Evolutionary conservation across 1,140 invertebrate genomes (phyloP), one percentile per base, ranked within the genome.

Genomic region (Harpegnathos saltator): DNA sequence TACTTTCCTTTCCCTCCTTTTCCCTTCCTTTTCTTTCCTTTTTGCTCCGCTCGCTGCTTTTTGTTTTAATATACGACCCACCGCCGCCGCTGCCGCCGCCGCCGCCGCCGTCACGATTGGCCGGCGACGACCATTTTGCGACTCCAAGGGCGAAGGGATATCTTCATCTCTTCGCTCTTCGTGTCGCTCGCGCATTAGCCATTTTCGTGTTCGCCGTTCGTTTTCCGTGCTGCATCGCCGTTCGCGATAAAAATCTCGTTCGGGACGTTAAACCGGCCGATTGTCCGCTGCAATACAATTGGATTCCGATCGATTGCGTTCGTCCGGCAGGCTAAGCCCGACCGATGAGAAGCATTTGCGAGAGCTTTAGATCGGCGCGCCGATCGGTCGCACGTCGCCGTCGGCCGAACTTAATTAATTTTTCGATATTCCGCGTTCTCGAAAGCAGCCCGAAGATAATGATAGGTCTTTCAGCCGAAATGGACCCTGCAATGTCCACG

Each of bases 21-120:
- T 83, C 86, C 84, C 85, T 73, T 82, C 74, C 74, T 73, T 80
- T 22, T 59, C 77, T 80, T 85, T 82, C 68, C 68, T 26, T 68
- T 65, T 71, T 52, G n/a, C n/a, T n/a, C n/a, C n/a, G n/a, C n/a
- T n/a, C n/a, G n/a, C n/a, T n/a, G n/a, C 3, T 62, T 75, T 58
- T 26, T 56, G 68, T 78, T n/a, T 56, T 11, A n/a, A 66, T 19
- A 82, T 75, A 86, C 44, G 71, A 62, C 29, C 54, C 12, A 9
- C 65, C 14, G 24, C 29, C 29, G 5, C n/a, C n/a, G n/a, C n/a
- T n/a, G n/a, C n/a, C n/a, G n/a, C n/a, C n/a, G n/a, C n/a, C n/a
- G n/a, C n/a, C n/a, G n/a, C n/a, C n/a, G n/a, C n/a, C n/a, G n/a
- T n/a, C 22, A 14, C 22, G 63, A 78, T 78, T 78, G 50, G 22